These are phyloP conservation scores for Xenopus borealis DNA, from an alignment of 2,113 vertebrate species.

Conservation along the genomic window DNA sequence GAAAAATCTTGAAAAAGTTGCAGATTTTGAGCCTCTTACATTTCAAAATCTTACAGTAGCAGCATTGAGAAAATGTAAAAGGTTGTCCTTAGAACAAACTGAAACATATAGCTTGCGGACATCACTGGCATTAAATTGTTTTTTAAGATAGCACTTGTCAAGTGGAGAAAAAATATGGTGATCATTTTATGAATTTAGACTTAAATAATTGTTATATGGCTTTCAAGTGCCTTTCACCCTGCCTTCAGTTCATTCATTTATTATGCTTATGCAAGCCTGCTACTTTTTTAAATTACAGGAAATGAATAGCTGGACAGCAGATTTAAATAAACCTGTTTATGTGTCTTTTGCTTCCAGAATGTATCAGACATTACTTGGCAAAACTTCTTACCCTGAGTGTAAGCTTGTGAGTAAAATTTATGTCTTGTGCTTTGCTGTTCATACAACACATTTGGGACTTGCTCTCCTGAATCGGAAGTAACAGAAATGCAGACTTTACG, in stretches of 20 bases:
- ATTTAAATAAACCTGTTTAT: slow-evolving; percentile 46
- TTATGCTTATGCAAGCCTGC: slow-evolving; percentile 36
- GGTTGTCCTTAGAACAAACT: too few species aligned
- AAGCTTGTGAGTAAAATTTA: slow-evolving; percentile 36
- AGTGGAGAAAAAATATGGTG: slow-evolving; percentile 6
- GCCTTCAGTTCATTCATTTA: slow-evolving; percentile 37
- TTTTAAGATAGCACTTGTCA: slow-evolving; percentile 6
- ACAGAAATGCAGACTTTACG: slow-evolving; percentile 29
- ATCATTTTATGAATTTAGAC: slow-evolving; percentile 28
- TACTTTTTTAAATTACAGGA: slow-evolving; percentile 33
- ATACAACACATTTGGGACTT: slow-evolving; percentile 33
- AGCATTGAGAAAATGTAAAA: too few species aligned
- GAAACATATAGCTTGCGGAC: too few species aligned
- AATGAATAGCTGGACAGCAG: slow-evolving; percentile 36
- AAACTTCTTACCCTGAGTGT: slow-evolving; percentile 37
- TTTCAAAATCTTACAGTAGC: too few species aligned
- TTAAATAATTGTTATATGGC: slow-evolving; percentile 26
- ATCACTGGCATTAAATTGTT: too few species aligned
- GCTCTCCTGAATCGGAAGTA: slow-evolving; percentile 11
- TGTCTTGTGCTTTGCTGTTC: slow-evolving; percentile 25
- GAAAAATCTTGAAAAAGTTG: too few species aligned
- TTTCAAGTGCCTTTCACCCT: slow-evolving; percentile 35
- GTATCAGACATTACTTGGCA: slow-evolving; percentile 39
- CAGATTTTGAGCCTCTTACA: too few species aligned
- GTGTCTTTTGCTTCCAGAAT: slow-evolving; percentile 37